phyloP scores from a whole-genome alignment of 2,113 vertebrate species.

The Amazona guildingii region DNA sequence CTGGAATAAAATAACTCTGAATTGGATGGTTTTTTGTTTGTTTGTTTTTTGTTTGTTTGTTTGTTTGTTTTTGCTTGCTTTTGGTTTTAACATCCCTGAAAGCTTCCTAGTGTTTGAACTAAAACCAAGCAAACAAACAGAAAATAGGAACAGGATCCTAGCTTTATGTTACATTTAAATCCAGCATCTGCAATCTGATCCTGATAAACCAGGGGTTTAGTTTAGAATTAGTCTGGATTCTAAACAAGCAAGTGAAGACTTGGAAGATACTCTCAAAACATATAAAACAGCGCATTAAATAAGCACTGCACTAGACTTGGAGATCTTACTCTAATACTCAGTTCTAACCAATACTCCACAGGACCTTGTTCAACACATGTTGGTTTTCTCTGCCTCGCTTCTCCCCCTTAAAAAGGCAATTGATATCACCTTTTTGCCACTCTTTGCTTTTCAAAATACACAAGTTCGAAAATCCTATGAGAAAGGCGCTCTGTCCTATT shows the following conservation, averaged over 20 bases:
- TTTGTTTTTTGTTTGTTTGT: background rate
- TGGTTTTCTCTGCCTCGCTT: background rate
- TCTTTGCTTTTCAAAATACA: background rate
- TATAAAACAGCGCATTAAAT: background rate
- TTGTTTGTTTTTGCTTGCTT: background rate
- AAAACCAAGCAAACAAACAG: slow-evolving; percentile 13
- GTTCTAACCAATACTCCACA: background rate
- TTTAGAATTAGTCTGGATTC: background rate
- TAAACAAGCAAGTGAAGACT: slow-evolving; percentile 3
- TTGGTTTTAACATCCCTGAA: slow-evolving; percentile 1
- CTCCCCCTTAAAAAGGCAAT: background rate
- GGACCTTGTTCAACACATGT: background rate
- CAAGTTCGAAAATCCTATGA: background rate
- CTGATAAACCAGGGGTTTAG: background rate
- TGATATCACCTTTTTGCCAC: background rate
- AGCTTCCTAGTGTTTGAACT: background rate
- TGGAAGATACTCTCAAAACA: background rate
- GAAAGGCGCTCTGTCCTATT: background rate
- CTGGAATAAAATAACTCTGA: background rate
- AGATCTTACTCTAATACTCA: background rate
- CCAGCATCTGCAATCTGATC: background rate
- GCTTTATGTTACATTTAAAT: background rate
- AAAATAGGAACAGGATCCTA: slow-evolving; percentile 6
- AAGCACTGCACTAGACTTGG: background rate
- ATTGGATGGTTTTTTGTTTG: background rate